Conservation (phyloP, 2,888 invertebrate species). For the Pemphredon lugubris region DNA sequence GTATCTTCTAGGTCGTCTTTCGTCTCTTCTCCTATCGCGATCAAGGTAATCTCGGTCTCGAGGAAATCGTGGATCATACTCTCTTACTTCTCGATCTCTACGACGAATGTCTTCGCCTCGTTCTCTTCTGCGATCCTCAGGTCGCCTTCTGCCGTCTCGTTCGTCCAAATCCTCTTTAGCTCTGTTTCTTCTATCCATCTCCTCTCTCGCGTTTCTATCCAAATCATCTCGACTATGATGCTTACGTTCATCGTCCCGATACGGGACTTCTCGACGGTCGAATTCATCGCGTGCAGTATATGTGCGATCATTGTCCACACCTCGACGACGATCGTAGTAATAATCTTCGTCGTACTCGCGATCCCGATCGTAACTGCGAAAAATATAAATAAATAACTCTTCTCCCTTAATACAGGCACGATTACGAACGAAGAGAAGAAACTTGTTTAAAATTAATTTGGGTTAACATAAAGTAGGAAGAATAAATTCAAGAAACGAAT, state of each 20-base stretch:
- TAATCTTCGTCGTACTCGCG: slow-evolving; percentile 79
- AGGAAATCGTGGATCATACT: slow-evolving; percentile 74
- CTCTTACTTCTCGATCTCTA: slow-evolving; percentile 68
- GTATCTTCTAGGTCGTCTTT: slow-evolving; percentile 74
- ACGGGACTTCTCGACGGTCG: slow-evolving; percentile 75
- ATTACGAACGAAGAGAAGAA: background rate
- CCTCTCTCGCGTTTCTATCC: slow-evolving; percentile 73
- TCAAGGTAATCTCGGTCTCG: slow-evolving; percentile 73
- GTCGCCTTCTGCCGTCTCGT: slow-evolving; percentile 70
- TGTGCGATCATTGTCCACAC: slow-evolving; percentile 72
- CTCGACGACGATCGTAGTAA: slow-evolving; percentile 77
- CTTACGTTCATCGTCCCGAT: slow-evolving; percentile 75
- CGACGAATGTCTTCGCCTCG: slow-evolving; percentile 71
- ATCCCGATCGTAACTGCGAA: slow-evolving; percentile 73
- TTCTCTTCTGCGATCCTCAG: slow-evolving; percentile 73
- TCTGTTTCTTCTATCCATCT: slow-evolving; percentile 72
- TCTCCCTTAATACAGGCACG: too few relatives aligned
- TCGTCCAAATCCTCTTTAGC: slow-evolving; percentile 75
- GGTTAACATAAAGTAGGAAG: too few relatives aligned
- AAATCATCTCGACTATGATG: slow-evolving; percentile 75
- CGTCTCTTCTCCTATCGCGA: slow-evolving; percentile 76
- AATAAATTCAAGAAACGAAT: too few relatives aligned
- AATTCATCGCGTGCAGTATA: slow-evolving; percentile 77
- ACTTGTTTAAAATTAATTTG: background rate
- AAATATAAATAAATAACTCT: too few relatives aligned